Conservation (phyloP, 2,888 invertebrate genomes). For the Chrysolina oricalcia region DNA sequence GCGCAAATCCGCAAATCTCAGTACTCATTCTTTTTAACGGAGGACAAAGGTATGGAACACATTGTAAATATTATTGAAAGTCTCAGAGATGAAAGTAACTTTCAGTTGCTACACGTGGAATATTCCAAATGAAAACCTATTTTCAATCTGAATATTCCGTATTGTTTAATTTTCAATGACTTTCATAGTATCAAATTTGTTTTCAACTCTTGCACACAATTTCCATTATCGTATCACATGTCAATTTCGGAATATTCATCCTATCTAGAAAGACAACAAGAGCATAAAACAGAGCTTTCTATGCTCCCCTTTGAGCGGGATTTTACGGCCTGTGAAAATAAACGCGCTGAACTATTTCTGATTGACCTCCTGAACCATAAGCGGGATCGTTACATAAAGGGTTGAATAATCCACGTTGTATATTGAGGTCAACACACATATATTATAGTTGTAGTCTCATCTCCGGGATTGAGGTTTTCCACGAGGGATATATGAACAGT, state of each 20-base stretch:
- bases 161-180: too few species aligned
- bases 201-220: neutral
- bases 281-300: conserved; percentile 1
- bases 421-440: conserved; percentile 7
- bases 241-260: conserved; percentile 3
- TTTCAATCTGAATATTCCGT: too few species aligned
- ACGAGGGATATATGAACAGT: too few species aligned
- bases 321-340: conserved; percentile 17
- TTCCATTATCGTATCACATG: neutral
- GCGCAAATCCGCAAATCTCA: too few species aligned
- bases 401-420: neutral
- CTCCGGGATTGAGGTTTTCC: neutral
- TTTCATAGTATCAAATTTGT: neutral
- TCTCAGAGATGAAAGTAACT: too few species aligned
- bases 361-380: conserved; percentile 1
- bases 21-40: too few species aligned
- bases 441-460: neutral
- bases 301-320: neutral
- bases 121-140: too few species aligned
- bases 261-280: neutral
- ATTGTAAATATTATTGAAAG: too few species aligned
- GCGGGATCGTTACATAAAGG: conserved; percentile 14
- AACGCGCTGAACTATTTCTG: conserved; percentile 15
- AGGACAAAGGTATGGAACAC: too few species aligned
- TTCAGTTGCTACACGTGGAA: too few species aligned